These are phyloP conservation scores for Paragorgia papillata DNA, from an alignment of 92 coral and sea anemone genomes.

Conservation along the genomic window DNA sequence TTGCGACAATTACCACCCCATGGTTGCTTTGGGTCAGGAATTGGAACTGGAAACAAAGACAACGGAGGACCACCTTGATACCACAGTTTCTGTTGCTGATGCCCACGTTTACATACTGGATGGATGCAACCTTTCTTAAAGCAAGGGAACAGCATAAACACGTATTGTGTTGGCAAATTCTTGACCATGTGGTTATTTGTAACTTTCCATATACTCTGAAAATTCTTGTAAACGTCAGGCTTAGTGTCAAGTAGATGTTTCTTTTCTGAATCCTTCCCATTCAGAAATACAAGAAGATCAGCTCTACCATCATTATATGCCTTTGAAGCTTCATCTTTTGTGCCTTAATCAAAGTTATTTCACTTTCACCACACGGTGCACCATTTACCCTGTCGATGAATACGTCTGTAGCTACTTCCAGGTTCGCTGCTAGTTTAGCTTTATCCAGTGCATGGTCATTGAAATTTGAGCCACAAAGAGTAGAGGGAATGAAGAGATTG, in stretches of 20 bases:
- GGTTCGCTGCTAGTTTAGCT: conserved; percentile 43
- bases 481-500: conserved; percentile 64
- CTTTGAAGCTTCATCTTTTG: conserved; percentile 24
- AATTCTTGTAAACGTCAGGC: conserved; percentile 38
- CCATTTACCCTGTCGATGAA: conserved; percentile 40
- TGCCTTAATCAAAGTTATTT: conserved; percentile 46
- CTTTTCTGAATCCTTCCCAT: conserved; percentile 36
- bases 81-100: no score
- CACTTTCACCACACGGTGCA: conserved; percentile 54
- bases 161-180: not conserved
- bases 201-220: conserved; percentile 39
- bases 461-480: conserved; percentile 41
- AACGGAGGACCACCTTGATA: not conserved
- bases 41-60: not conserved
- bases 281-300: conserved; percentile 36
- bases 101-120: no score
- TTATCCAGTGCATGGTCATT: conserved; percentile 40
- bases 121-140: no score
- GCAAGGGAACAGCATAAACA: no score
- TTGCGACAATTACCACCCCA: not conserved
- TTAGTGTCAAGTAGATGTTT: conserved; percentile 16
- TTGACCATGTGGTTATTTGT: conserved; percentile 28
- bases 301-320: conserved; percentile 30
- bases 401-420: conserved; percentile 47
- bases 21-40: not conserved